Conservation (phyloP, 1,140 invertebrate genomes). For the Berghia stephanieae region DNA sequence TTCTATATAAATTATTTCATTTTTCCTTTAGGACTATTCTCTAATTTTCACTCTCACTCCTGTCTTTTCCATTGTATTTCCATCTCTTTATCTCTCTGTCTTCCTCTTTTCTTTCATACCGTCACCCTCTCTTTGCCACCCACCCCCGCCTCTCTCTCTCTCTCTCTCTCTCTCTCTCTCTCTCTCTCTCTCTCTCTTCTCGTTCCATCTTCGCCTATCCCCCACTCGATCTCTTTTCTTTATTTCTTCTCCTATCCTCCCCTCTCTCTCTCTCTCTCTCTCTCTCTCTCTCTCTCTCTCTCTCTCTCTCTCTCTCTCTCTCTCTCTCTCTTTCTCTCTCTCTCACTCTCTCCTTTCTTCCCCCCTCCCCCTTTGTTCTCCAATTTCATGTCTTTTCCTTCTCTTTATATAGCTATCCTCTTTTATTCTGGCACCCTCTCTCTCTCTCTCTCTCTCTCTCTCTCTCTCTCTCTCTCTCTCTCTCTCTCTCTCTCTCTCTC, state of each 20-base stretch:
- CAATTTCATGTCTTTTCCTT: no score
- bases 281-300: neutral
- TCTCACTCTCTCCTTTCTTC: neutral
- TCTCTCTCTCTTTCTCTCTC: no score
- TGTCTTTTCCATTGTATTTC: no score
- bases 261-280: constrained; percentile 21
- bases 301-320: constrained; percentile 27
- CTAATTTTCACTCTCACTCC: no score
- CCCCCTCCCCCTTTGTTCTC: neutral
- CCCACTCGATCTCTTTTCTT: neutral
- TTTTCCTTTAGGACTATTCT: no score
- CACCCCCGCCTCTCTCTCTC: neutral
- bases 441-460: neutral
- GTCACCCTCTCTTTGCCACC: neutral
- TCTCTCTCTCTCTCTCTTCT: constrained; percentile 15
- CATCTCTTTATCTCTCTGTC: no score
- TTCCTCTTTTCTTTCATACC: no score
- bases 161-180: constrained; percentile 14
- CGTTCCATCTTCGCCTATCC: neutral
- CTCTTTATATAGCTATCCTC: no score
- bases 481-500: no score
- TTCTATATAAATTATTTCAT: no score
- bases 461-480: no score
- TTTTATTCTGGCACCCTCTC: no score
- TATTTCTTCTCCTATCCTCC: neutral